Conservation (phyloP, 2,797 vertebrate genomes). For the Dicrostonyx torquatus region DNA sequence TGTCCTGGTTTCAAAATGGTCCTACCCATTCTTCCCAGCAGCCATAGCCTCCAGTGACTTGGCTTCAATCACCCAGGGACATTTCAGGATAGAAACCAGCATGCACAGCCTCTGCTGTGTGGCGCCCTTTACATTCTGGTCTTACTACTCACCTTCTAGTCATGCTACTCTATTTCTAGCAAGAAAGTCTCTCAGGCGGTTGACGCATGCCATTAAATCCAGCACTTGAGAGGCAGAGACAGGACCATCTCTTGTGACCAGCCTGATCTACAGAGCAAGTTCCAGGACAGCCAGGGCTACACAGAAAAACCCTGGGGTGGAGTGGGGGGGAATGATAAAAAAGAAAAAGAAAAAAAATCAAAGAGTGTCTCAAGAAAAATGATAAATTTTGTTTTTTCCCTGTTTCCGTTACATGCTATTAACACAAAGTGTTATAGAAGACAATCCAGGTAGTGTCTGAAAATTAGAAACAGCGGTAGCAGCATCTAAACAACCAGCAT, state of each 20-base stretch:
- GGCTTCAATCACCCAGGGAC: neutral
- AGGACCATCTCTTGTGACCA: neutral
- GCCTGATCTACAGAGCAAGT: neutral
- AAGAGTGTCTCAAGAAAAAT: constrained; percentile 13
- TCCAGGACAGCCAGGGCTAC: neutral
- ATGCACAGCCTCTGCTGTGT: neutral
- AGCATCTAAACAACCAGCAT: constrained; percentile 4
- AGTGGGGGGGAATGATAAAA: fast-evolving
- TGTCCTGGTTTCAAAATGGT: neutral
- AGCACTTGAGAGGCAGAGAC: neutral
- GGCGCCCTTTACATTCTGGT: neutral
- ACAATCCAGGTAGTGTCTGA: neutral
- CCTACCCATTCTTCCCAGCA: neutral
- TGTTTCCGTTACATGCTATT: neutral
- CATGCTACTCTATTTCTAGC: neutral
- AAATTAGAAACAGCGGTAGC: constrained; percentile 23
- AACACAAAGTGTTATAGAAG: neutral
- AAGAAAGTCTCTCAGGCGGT: neutral
- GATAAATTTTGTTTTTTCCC: neutral
- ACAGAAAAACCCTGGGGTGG: neutral
- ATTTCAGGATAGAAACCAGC: neutral
- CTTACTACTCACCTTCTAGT: neutral
- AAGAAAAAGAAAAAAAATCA: neutral
- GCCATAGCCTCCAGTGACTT: neutral
- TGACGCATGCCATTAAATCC: neutral